Percentiles rank a stretch among this genome's conserved stretches.
Conservation (phyloP, 2,113 vertebrate species). For the Meles meles region DNA sequence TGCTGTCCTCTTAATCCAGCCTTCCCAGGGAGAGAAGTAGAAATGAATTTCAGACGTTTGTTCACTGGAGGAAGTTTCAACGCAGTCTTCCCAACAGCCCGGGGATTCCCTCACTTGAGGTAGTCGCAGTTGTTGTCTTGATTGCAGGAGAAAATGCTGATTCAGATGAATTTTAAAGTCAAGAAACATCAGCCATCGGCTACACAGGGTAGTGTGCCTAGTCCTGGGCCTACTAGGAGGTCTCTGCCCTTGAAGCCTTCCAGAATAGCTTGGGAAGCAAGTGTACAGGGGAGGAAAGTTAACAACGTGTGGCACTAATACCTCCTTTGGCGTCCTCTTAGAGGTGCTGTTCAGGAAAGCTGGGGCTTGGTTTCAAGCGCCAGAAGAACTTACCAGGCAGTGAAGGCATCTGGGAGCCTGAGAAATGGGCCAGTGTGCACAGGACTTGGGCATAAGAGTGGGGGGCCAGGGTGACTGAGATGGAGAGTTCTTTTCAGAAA, state of each 20-base stretch:
- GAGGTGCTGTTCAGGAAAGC: background rate
- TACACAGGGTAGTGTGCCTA: background rate
- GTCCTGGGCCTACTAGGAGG: background rate
- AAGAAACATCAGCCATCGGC: background rate
- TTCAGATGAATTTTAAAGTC: background rate
- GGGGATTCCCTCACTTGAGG: background rate
- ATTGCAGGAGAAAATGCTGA: background rate
- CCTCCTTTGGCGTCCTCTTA: too few species aligned
- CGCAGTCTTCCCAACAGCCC: background rate
- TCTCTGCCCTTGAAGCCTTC: background rate
- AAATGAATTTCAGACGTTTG: slow-evolving; percentile 23
- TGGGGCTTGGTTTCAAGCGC: background rate
- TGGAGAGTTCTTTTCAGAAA: background rate
- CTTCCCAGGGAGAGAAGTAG: background rate
- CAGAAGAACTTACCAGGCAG: background rate
- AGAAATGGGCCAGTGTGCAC: background rate
- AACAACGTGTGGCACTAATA: accelerated
- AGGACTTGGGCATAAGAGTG: background rate
- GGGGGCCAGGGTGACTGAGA: background rate
- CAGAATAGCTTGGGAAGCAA: background rate
- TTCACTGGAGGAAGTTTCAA: slow-evolving; percentile 2
- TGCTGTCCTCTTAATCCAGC: background rate
- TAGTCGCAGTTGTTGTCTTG: background rate
- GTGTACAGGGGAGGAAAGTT: background rate
- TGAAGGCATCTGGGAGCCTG: background rate